A percentile compares a stretch with the other conserved stretches of the same genome.
Evolutionary conservation across 2,797 vertebrate genomes (phyloP).

Genomic region (Podargus strigoides): DNA sequence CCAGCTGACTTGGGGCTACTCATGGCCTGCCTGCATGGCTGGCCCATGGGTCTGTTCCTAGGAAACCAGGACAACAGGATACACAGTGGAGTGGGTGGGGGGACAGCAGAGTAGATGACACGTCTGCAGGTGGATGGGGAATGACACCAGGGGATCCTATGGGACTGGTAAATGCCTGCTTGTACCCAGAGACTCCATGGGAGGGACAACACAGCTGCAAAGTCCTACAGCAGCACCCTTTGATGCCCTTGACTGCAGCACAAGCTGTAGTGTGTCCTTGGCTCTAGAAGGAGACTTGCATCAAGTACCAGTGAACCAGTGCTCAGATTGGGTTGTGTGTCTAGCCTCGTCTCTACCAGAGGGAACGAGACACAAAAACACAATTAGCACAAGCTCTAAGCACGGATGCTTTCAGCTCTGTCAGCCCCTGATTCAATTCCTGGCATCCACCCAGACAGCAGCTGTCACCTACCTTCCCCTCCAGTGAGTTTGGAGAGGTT

Average conservation of each 20-base stretch:
- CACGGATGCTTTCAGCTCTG: background rate
- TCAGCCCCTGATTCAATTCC: background rate
- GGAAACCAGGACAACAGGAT: too few relatives aligned
- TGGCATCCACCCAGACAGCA: background rate
- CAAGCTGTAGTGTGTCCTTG: background rate
- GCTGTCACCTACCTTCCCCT: background rate
- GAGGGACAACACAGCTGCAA: background rate
- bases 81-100: background rate
- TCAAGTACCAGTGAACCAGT: background rate
- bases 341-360: background rate
- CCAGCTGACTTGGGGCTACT: too few relatives aligned
- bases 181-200: background rate
- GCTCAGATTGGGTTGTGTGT: background rate
- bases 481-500: background rate
- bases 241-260: background rate
- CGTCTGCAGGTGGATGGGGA: background rate
- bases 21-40: too few relatives aligned
- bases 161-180: background rate
- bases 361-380: background rate
- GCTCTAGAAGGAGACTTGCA: background rate
- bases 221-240: background rate
- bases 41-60: too few relatives aligned
- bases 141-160: background rate
- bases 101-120: background rate
- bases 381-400: background rate